Percentiles rank a stretch among this genome's conserved stretches.
These are phyloP conservation scores for Camelus dromedarius DNA, from an alignment of 2,113 vertebrate genomes.

Conservation along the genomic window DNA sequence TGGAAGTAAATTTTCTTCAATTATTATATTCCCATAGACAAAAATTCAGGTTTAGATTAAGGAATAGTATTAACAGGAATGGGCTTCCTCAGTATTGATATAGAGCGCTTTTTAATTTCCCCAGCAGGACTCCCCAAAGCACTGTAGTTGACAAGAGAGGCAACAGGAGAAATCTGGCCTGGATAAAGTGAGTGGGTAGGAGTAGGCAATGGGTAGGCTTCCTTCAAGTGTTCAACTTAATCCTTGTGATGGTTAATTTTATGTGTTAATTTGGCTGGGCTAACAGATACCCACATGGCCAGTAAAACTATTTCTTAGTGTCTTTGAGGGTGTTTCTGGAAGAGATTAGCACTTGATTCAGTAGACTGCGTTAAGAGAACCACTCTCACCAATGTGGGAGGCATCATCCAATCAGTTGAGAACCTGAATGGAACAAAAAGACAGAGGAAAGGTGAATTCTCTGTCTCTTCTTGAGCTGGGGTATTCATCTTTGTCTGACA, in stretches of 20 bases:
- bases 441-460: background rate
- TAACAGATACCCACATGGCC: background rate
- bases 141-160: background rate
- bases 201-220: background rate
- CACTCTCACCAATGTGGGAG: background rate
- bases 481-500: background rate
- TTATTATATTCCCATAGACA: background rate
- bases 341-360: background rate
- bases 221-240: background rate
- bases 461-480: background rate
- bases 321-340: background rate
- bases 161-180: background rate
- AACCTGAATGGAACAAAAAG: background rate
- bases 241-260: background rate
- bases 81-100: background rate
- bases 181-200: background rate
- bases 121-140: background rate
- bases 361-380: background rate
- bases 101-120: background rate
- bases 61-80: background rate
- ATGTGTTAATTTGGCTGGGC: background rate
- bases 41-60: constrained; percentile 2
- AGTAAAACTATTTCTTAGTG: background rate
- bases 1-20: background rate
- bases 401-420: background rate